Base-by-base conservation (phyloP, 92 coral and sea anemone species). In the Epizoanthus scotinus region DNA sequence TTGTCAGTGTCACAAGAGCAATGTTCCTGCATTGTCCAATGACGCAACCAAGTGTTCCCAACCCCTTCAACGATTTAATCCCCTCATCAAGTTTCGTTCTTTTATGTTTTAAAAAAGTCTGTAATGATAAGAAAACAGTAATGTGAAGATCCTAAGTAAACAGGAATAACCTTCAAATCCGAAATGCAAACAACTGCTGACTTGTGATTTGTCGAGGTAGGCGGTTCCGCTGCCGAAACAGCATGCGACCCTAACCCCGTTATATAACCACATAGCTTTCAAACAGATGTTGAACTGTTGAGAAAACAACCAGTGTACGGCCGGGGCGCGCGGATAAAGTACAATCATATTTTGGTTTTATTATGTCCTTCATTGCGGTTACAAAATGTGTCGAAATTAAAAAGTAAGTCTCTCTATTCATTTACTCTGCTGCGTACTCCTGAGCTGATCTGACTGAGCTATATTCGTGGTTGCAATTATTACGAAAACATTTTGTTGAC, bases 241-340 rank as follows among this genome's bases (percentile, higher is more conserved):
- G 19, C 27, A 56, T 68, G 53, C 42, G 73, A 6, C 29, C 18
- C n/a, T 64, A 0, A 42, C 21, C 12, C 71, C 10, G n/a, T 67
- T 15, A 27, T 68, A 68, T 18, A 13, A 53, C 56, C 56, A 31
- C 28, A 44, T 44, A 42, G 54, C 36, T 71, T 71, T 28, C 25
- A 47, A 71, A 40, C 78, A 71, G 78, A 71, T 50, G 62, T 71
- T 15, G 56, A 69, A 21, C 74, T n/a, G 74, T 69, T 69, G 74
- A 15, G 22, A 69, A 69, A 69, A 69, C 58, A 68, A 63, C 20
- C 5, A 6, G 18, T 64, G 28, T 13, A 47, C 52, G 52, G 52
- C 14, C 17, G 3, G 3, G 40, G 40, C 40, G 3, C 5, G 40
- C 40, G 14, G 52, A 47, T 12, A 47, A 0, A 47, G 10, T 47